Percentiles rank a stretch among this genome's conserved stretches.
phyloP scores from a whole-genome alignment of 2,797 vertebrate species.

The Mastacembelus armatus region DNA sequence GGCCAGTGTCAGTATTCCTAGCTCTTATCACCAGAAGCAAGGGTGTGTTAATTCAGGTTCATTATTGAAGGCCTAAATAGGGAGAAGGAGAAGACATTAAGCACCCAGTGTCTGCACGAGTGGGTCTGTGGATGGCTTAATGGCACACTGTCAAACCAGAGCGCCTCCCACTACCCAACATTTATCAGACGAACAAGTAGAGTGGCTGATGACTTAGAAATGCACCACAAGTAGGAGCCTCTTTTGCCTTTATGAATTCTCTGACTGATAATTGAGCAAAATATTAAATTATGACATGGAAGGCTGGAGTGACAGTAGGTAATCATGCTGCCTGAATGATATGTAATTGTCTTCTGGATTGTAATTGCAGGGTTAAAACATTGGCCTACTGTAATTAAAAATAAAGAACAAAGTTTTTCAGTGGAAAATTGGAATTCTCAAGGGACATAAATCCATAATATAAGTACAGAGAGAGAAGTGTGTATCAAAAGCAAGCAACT shows the following conservation, averaged over 20 bases:
- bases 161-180: conserved; percentile 53
- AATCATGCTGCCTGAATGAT: conserved; percentile 72
- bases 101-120: conserved; percentile 60
- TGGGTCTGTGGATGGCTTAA: conserved; percentile 56
- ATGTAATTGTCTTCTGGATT: conserved; percentile 79
- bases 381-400: conserved; percentile 67
- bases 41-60: conserved; percentile 66
- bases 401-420: conserved; percentile 69
- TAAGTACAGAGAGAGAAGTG: conserved; percentile 32
- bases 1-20: conserved; percentile 18
- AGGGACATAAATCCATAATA: conserved; percentile 54
- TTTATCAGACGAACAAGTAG: conserved; percentile 71
- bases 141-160: conserved; percentile 68
- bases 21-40: conserved; percentile 36
- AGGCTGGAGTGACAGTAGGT: conserved; percentile 70
- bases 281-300: conserved; percentile 69
- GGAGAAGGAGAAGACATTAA: conserved; percentile 66
- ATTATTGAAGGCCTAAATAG: conserved; percentile 62
- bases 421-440: conserved; percentile 69
- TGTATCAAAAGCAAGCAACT: conserved; percentile 31
- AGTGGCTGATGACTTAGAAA: conserved; percentile 70
- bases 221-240: conserved; percentile 58
- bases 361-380: conserved; percentile 76
- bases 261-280: conserved; percentile 74
- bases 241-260: conserved; percentile 72